Base-by-base conservation (phyloP, 2,113 vertebrate genomes). In the Puntigrus tetrazona region DNA sequence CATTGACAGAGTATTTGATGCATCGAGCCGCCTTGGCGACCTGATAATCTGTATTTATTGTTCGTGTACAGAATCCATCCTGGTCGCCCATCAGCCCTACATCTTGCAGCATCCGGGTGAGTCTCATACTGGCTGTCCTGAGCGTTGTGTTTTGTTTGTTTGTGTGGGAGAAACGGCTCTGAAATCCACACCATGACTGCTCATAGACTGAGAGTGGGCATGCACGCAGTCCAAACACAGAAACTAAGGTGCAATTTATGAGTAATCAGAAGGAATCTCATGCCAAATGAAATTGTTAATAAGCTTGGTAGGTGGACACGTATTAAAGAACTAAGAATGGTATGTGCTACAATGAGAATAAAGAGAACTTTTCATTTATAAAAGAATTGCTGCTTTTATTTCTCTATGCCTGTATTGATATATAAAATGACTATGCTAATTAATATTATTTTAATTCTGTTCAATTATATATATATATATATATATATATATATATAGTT, bases 101-200 rank as follows among this genome's bases (percentile, higher is more conserved):
- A 98, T 99, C 90, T 95, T 99, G 94, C 97, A 98, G 93, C 97
- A 98, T 93, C 97, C 97, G n/a, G n/a, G 97, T 99, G 96, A 98
- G 97, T 10, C 9, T 72, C 41, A 22, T 27, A 74, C 27, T 38
- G 41, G 3, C 10, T 14, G 22, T 36, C 31, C 45, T 61, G n/a
- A 67, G 10, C 43, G 10, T 16, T 75, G 73, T 52, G 73, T 74
- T 47, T 7, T 52, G 50, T 41, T 41, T 41, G 41, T 52, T 7
- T 52, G 43, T 75, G 73, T 36, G 63, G 45, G 73, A 52, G 45
- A 75, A 18, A 29, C 52, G 9, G 43, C 50, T 25, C 29, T 75
- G 72, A 75, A 75, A n/a, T n/a, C 47, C 6, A 1, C 47, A 50
- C 18, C 47, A 18, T 50, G 47, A 50, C 72, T 29, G 25, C 70